These are phyloP conservation scores for Altica lythri DNA, from an alignment of 2,888 invertebrate species.

Conservation along the genomic window DNA sequence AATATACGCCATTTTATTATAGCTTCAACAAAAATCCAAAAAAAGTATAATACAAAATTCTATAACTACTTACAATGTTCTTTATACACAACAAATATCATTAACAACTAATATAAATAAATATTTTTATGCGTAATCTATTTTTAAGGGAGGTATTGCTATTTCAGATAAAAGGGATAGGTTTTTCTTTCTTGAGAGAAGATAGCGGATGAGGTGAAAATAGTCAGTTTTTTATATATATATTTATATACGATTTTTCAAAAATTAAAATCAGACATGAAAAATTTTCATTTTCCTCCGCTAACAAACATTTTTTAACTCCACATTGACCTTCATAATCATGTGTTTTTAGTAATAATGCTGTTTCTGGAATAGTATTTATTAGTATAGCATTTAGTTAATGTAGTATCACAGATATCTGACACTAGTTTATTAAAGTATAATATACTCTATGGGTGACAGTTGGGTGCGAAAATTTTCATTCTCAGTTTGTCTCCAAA, in stretches of 20 bases:
- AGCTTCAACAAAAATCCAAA: slow-evolving; percentile 58
- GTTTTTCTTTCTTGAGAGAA: slow-evolving; percentile 18
- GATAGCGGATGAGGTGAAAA: slow-evolving; percentile 24
- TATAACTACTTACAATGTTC: slow-evolving; percentile 51
- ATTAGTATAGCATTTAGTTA: background rate
- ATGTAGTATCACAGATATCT: slow-evolving; percentile 17
- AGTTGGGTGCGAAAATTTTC: no score
- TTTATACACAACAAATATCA: slow-evolving; percentile 55
- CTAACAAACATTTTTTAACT: background rate
- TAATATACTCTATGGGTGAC: no score
- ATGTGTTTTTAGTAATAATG: no score
- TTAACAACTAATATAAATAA: slow-evolving; percentile 38
- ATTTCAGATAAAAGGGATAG: slow-evolving; percentile 33
- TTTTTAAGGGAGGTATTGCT: slow-evolving; percentile 38
- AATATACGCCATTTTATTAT: slow-evolving; percentile 61
- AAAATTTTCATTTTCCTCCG: background rate
- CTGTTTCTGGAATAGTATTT: background rate
- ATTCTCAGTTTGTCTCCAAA: no score
- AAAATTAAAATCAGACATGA: slow-evolving; percentile 10
- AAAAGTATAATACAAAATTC: slow-evolving; percentile 57
- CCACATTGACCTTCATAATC: no score
- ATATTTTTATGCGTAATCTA: slow-evolving; percentile 34
- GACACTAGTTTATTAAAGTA: slow-evolving; percentile 2
- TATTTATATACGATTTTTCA: background rate
- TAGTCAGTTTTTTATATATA: slow-evolving; percentile 10